phyloP scores from a whole-genome alignment of 2,888 invertebrate species.

The Drosophila nigritarsus region DNA sequence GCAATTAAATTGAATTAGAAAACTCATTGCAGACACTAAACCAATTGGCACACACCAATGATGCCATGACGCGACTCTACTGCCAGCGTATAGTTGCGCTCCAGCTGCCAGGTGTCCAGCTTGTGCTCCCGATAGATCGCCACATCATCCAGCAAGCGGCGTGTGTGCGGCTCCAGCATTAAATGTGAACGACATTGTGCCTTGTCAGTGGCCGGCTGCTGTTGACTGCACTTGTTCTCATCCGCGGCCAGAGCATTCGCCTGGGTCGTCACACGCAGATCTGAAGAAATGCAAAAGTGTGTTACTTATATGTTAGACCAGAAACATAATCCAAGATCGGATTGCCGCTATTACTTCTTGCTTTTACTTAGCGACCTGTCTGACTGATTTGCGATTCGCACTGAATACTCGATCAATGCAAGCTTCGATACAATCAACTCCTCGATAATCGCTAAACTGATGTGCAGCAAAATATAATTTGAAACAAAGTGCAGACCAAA shows the following conservation, averaged over 20 bases:
- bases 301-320: neutral
- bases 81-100: conserved; percentile 82
- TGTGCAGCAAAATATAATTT: neutral
- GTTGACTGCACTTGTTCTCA: conserved; percentile 37
- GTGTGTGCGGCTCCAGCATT: conserved; percentile 40
- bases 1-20: neutral
- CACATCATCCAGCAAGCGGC: conserved; percentile 44
- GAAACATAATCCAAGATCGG: neutral
- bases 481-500: neutral
- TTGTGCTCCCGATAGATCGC: conserved; percentile 62
- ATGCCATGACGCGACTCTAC: conserved; percentile 82
- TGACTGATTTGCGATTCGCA: neutral
- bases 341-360: neutral
- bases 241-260: conserved; percentile 40
- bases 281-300: conserved; percentile 46
- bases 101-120: conserved; percentile 71
- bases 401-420: too few species aligned
- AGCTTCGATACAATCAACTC: neutral
- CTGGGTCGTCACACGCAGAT: conserved; percentile 82
- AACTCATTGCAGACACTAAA: neutral
- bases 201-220: conserved; percentile 31
- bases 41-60: conserved; percentile 66
- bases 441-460: neutral
- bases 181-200: conserved; percentile 24
- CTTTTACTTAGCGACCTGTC: neutral